Evolutionary conservation across 2,113 vertebrate species (phyloP).

Genomic region (Marmota monax): DNA sequence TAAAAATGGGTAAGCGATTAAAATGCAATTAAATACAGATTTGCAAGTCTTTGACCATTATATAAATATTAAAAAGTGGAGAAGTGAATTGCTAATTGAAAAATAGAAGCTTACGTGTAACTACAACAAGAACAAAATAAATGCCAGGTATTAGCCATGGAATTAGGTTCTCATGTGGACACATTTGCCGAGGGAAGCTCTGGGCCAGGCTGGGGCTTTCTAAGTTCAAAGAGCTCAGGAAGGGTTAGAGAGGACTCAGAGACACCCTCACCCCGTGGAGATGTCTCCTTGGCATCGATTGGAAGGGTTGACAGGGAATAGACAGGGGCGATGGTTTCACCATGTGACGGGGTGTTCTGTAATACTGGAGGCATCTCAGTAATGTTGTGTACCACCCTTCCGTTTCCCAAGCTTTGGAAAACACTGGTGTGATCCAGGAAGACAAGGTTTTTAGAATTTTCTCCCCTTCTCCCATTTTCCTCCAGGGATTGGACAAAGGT

Average conservation of each 20-base stretch:
- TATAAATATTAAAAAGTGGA: constrained; percentile 69
- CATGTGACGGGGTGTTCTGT: neutral
- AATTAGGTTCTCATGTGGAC: neutral
- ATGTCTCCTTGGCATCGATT: neutral
- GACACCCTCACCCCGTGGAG: neutral
- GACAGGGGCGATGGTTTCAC: neutral
- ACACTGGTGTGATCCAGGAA: neutral
- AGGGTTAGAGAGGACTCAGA: neutral
- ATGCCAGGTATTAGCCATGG: neutral
- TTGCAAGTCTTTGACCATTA: constrained; percentile 69
- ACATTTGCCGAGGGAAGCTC: neutral
- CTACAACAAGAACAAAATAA: constrained; percentile 32
- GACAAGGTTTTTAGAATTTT: neutral
- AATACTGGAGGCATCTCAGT: neutral
- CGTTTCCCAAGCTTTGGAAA: neutral
- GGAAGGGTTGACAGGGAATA: neutral
- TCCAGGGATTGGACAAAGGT: neutral
- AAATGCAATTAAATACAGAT: constrained; percentile 69
- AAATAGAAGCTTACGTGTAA: constrained; percentile 79
- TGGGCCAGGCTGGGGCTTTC: neutral
- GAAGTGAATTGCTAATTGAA: constrained; percentile 81
- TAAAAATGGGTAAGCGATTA: constrained; percentile 79
- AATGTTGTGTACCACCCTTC: neutral
- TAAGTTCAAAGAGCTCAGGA: neutral
- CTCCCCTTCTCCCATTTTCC: neutral